phyloP scores from a whole-genome alignment of 2,797 vertebrate species.

The Sebastes aleutianus region DNA sequence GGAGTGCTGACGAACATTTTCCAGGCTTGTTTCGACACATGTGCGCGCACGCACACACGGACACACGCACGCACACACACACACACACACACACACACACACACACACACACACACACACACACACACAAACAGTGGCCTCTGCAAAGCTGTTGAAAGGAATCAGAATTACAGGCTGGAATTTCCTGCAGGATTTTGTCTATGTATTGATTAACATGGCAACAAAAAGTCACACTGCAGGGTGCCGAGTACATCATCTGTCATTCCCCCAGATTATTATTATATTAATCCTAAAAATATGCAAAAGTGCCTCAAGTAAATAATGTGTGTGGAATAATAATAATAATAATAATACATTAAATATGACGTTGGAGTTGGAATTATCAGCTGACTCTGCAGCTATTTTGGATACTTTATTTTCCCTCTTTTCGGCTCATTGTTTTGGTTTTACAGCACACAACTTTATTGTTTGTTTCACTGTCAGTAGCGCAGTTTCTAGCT shows the following conservation, averaged over 20 bases:
- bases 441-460: no score
- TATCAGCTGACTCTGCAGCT: no score
- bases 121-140: no score
- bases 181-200: not conserved
- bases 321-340: not conserved
- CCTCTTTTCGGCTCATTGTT: no score
- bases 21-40: not conserved
- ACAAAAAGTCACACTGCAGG: not conserved
- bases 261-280: not conserved
- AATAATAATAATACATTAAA: no score
- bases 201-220: not conserved
- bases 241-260: not conserved
- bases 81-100: not conserved
- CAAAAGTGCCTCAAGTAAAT: not conserved
- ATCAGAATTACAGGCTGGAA: not conserved
- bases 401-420: no score
- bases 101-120: not conserved
- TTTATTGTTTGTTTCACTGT: no score
- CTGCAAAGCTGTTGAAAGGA: not conserved
- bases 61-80: not conserved
- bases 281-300: not conserved
- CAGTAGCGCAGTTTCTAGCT: no score
- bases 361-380: no score
- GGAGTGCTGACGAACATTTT: conserved; percentile 42
- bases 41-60: not conserved